Conservation (phyloP, 1,140 invertebrate genomes). For the Papilio xuthus region DNA sequence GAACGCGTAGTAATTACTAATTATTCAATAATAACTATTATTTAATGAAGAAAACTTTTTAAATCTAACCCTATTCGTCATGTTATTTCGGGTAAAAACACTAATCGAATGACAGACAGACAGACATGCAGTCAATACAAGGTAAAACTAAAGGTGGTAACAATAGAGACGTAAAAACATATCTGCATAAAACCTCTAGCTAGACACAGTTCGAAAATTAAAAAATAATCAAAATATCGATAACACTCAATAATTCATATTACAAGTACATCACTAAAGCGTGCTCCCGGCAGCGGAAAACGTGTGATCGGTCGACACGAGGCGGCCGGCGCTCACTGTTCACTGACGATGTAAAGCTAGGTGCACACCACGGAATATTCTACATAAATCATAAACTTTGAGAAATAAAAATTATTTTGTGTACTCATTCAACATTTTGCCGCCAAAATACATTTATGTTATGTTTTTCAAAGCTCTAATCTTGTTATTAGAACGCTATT, state of each 20-base stretch:
- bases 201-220: not conserved
- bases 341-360: not conserved
- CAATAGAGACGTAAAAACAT: not conserved
- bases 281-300: conserved; percentile 37
- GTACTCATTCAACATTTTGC: not conserved
- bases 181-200: not conserved
- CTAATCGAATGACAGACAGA: no score
- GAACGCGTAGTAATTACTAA: no score
- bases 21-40: no score
- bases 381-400: no score
- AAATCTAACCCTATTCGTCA: no score
- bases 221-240: conserved; percentile 4
- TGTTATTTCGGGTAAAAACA: no score
- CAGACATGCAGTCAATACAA: no score
- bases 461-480: not conserved
- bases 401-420: not conserved
- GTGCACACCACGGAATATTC: not conserved
- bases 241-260: not conserved
- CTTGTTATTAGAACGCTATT: no score
- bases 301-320: conserved; percentile 38
- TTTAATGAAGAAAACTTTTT: no score
- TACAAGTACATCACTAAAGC: not conserved
- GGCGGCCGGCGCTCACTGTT: conserved; percentile 23
- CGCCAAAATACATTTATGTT: not conserved
- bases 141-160: not conserved